Conservation (phyloP, 2,113 vertebrate species). For the Laticauda laticaudata region DNA sequence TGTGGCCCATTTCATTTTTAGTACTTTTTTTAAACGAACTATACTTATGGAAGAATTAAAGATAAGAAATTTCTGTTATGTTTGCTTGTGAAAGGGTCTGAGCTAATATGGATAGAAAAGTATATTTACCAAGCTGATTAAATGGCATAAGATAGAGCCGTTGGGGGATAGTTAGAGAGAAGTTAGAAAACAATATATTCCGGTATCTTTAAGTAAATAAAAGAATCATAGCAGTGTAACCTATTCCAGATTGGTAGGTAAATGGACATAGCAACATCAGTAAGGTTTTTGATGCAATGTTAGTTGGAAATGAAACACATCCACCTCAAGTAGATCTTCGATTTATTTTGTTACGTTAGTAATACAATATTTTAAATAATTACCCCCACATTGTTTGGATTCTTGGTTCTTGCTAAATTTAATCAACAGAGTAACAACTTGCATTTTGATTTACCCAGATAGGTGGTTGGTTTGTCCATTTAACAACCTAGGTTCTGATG, state of each 20-base stretch:
- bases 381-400: neutral
- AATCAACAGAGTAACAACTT: neutral
- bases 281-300: neutral
- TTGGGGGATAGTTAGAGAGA: slow-evolving; percentile 11
- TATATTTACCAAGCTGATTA: slow-evolving; percentile 16
- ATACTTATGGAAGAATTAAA: neutral
- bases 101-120: slow-evolving; percentile 16
- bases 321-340: neutral
- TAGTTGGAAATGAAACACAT: neutral
- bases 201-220: neutral
- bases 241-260: neutral
- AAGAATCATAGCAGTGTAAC: neutral
- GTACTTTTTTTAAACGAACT: slow-evolving; percentile 22
- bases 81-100: slow-evolving; percentile 15
- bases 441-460: neutral
- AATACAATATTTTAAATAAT: neutral
- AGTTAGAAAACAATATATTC: neutral
- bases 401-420: neutral
- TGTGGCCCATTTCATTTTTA: slow-evolving; percentile 30
- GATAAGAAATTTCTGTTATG: neutral
- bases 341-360: neutral
- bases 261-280: neutral
- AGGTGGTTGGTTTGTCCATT: neutral
- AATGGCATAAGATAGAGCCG: slow-evolving; percentile 29
- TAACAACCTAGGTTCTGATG: neutral